Evolutionary conservation across 2,113 vertebrate species (phyloP).

Genomic region (Vulpes ferrilata): DNA sequence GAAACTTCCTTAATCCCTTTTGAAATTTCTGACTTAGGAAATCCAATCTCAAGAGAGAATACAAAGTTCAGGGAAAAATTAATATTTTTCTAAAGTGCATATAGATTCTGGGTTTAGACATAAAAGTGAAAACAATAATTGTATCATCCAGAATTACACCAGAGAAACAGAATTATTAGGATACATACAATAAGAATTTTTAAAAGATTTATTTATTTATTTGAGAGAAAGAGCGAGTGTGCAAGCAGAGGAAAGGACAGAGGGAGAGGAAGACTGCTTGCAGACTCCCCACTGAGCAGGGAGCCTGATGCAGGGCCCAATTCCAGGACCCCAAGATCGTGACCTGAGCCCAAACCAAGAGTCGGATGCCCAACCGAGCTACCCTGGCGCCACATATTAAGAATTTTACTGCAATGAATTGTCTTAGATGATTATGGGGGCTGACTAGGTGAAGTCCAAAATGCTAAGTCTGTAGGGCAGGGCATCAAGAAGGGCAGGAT

Average conservation of each 20-base stretch:
- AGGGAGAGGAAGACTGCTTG: no score
- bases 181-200: neutral
- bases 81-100: constrained; percentile 42
- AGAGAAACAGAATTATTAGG: constrained; percentile 24
- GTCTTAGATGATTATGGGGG: neutral
- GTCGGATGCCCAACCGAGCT: no score
- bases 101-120: constrained; percentile 34
- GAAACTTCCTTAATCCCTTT: constrained; percentile 12
- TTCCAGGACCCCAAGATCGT: no score
- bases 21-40: constrained; percentile 54
- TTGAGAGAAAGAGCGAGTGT: neutral
- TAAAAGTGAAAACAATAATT: constrained; percentile 41
- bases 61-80: constrained; percentile 31
- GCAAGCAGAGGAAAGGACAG: neutral
- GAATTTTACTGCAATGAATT: neutral
- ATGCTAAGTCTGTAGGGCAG: neutral
- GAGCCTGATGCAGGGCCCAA: no score
- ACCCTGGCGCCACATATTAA: neutral
- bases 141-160: neutral
- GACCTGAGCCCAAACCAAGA: no score
- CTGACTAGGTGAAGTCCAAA: constrained; percentile 37
- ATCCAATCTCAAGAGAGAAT: constrained; percentile 55
- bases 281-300: no score
- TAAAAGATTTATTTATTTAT: neutral
- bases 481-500: neutral